phyloP scores from a whole-genome alignment of 2,888 invertebrate species.

The Bellardia pandia region DNA sequence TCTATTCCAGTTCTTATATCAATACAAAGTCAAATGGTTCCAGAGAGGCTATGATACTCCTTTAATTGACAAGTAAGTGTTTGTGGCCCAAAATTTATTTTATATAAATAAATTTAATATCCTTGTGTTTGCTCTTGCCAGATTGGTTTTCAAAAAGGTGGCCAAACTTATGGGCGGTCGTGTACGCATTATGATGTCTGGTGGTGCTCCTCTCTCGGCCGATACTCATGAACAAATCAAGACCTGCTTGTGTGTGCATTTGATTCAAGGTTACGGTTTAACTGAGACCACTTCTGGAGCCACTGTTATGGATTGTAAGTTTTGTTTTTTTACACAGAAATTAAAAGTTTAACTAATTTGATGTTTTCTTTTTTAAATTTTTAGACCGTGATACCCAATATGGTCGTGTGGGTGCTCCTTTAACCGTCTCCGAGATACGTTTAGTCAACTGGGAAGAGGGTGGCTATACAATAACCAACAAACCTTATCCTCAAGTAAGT shows the following conservation, averaged over 20 bases:
- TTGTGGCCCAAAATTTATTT: neutral
- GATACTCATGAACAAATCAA: slow-evolving; percentile 98
- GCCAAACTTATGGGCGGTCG: slow-evolving; percentile 93
- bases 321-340: neutral
- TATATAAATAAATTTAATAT: slow-evolving; percentile 12
- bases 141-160: slow-evolving; percentile 83
- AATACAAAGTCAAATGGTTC: slow-evolving; percentile 95
- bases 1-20: slow-evolving; percentile 96
- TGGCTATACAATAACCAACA: slow-evolving; percentile 93
- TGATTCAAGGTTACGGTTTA: slow-evolving; percentile 97
- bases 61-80: slow-evolving; percentile 87
- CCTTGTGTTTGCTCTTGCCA: slow-evolving; percentile 63
- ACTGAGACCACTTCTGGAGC: slow-evolving; percentile 99
- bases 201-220: slow-evolving; percentile 97
- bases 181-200: slow-evolving; percentile 94
- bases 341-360: neutral
- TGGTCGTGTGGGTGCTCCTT: slow-evolving; percentile 95
- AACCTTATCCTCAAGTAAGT: slow-evolving; percentile 89
- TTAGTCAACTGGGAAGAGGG: slow-evolving; percentile 98
- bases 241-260: slow-evolving; percentile 94
- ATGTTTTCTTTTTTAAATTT: neutral
- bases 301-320: slow-evolving; percentile 91
- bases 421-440: slow-evolving; percentile 92
- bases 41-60: slow-evolving; percentile 93
- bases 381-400: slow-evolving; percentile 84